phyloP scores from a whole-genome alignment of 2,888 invertebrate genomes.

The Torymus tubicola region DNA sequence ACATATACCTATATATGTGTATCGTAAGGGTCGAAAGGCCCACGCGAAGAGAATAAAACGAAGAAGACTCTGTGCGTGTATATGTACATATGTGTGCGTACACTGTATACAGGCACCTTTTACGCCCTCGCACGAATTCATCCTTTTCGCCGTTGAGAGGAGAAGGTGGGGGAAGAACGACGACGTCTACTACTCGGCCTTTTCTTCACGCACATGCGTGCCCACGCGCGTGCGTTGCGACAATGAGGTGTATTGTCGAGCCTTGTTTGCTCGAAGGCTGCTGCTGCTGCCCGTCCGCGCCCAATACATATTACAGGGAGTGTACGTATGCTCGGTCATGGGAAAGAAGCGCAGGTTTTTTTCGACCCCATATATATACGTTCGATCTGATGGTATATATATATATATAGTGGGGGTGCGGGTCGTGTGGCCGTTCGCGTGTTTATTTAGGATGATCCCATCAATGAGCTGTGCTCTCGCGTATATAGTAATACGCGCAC shows the following conservation, averaged over 20 bases:
- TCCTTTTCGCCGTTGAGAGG: constrained; percentile 60
- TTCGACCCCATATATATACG: not conserved
- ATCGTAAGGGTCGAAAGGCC: not conserved
- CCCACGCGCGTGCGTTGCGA: constrained; percentile 56
- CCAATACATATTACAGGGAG: constrained; percentile 53
- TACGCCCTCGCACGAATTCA: constrained; percentile 67
- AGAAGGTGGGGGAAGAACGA: constrained; percentile 38
- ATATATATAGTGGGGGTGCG: constrained; percentile 61
- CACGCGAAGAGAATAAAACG: not conserved
- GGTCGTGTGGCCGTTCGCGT: constrained; percentile 73
- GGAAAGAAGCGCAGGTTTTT: constrained; percentile 39
- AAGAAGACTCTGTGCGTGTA: not conserved
- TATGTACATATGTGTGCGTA: not conserved
- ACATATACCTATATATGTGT: not conserved
- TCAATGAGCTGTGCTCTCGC: constrained; percentile 54
- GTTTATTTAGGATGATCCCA: constrained; percentile 74
- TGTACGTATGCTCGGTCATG: constrained; percentile 34
- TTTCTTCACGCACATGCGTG: constrained; percentile 43
- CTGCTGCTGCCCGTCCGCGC: constrained; percentile 58
- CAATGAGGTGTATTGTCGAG: constrained; percentile 67
- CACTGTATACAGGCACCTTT: constrained; percentile 64
- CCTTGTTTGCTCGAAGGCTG: constrained; percentile 69
- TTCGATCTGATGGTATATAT: not conserved
- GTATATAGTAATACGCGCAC: constrained; percentile 61
- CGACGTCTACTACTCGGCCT: constrained; percentile 54